phyloP scores from a whole-genome alignment of 1,140 invertebrate species.

The Cepaea nemoralis region DNA sequence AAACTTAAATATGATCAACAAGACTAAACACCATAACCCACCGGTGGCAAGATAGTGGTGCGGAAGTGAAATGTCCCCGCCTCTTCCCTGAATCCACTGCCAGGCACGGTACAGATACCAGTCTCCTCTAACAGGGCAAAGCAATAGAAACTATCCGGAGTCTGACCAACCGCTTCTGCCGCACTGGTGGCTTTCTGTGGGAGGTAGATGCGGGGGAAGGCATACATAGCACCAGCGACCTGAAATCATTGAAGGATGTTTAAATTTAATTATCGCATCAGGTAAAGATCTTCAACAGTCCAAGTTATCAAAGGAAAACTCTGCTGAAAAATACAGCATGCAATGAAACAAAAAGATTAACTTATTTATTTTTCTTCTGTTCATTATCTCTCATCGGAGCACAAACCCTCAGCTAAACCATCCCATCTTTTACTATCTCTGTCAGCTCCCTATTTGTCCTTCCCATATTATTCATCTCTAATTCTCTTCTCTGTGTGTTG shows the following conservation, averaged over 20 bases:
- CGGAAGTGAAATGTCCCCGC: constrained; percentile 78
- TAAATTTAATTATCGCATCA: not conserved
- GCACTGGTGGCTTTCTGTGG: constrained; percentile 72
- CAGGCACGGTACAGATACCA: constrained; percentile 89
- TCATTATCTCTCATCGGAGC: too few relatives aligned
- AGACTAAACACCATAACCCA: not conserved
- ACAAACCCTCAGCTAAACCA: too few relatives aligned
- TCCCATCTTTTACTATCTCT: too few relatives aligned
- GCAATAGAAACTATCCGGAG: constrained; percentile 94
- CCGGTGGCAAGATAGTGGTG: constrained; percentile 86
- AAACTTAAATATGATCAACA: not conserved
- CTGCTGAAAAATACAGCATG: too few relatives aligned
- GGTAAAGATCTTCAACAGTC: too few relatives aligned
- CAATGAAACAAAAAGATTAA: too few relatives aligned
- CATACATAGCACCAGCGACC: constrained; percentile 93
- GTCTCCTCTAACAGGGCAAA: constrained; percentile 93
- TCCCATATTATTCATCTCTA: too few relatives aligned
- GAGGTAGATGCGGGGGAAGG: constrained; percentile 80
- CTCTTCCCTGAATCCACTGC: constrained; percentile 93
- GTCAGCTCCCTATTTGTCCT: too few relatives aligned
- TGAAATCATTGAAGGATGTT: not conserved
- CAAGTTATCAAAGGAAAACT: too few relatives aligned
- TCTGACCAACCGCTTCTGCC: constrained; percentile 71
- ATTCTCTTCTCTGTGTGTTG: too few relatives aligned
- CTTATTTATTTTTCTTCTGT: too few relatives aligned